Base-by-base conservation (phyloP, 2,797 vertebrate species). In the Artibeus jamaicensis region DNA sequence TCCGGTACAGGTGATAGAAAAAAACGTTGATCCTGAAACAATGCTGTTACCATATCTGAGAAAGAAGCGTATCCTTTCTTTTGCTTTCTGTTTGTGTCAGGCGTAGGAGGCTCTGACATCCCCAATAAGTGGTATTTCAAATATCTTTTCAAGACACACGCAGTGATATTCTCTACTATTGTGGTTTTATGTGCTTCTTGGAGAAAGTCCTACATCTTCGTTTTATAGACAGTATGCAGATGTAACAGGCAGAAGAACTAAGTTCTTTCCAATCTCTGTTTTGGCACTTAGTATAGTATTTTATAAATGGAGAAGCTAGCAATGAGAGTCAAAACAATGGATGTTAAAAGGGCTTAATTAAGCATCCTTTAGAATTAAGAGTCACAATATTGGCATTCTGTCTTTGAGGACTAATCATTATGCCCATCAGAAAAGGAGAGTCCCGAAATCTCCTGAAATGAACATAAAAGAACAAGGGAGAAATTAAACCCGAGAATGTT, bases 21-120 rank as follows among this genome's bases (percentile, higher is more conserved):
- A 98, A 86, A 98, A 99, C 98, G 99, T 98, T 0, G 99, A 99
- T 96, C 99, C 99, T 26, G 99, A 99, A 81, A 98, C 98, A 10
- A 99, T 97, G 98, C 98, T 99, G 79, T 77, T 99, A 89, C 97
- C 98, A 57, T 99, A 99, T 93, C 98, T 99, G 96, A 98, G 99
- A 91, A 98, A 98, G 77, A 99, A 96, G 15, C 70, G 98, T 99
- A 99, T 99, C 99, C 98, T 99, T 98, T 96, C 57, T 86, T 95
- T 91, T 34, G 77, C 62, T 77, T 37, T 73, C 86, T 48, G 44
- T 46, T 24, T 85, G 57, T 5, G n/a, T 70, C 3, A 9, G 50
- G 21, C 94, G 90, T 50, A 9, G 26, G 71, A 59, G 74, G 59
- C 86, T 8, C 42, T 22, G 11, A 34, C 71, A 68, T 55, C 34